These are phyloP conservation scores for Isoperla grammatica DNA, from an alignment of 2,888 invertebrate genomes.

Conservation along the genomic window DNA sequence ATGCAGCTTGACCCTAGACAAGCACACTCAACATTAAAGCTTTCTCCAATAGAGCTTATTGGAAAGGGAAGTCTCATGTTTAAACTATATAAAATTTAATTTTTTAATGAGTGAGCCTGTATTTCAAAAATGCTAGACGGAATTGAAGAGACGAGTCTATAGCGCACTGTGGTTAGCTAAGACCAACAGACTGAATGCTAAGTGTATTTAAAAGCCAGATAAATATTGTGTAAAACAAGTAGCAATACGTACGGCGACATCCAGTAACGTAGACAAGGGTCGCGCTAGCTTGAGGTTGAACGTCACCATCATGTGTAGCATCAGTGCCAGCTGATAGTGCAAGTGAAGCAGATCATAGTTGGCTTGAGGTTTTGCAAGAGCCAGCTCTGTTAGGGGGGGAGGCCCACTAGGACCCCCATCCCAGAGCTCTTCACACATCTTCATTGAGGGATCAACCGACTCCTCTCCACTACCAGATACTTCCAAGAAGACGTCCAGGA, in stretches of 20 bases:
- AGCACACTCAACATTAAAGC: slow-evolving; percentile 20
- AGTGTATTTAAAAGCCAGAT: too few relatives aligned
- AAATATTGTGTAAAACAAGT: too few relatives aligned
- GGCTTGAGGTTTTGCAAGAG: slow-evolving; percentile 67
- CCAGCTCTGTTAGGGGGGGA: slow-evolving; percentile 69
- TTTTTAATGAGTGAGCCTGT: too few relatives aligned
- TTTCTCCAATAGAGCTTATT: neutral
- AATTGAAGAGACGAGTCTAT: too few relatives aligned
- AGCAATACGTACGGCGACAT: slow-evolving; percentile 60
- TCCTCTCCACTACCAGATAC: slow-evolving; percentile 37
- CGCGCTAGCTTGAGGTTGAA: slow-evolving; percentile 69
- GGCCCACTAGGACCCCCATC: slow-evolving; percentile 49
- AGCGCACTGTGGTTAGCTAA: too few relatives aligned
- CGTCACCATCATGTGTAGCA: slow-evolving; percentile 70
- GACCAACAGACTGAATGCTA: too few relatives aligned
- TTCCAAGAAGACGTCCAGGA: neutral
- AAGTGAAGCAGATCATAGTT: slow-evolving; percentile 71
- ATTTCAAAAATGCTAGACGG: too few relatives aligned
- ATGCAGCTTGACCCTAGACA: slow-evolving; percentile 48
- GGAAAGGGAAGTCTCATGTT: neutral
- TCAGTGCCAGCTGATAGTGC: slow-evolving; percentile 72
- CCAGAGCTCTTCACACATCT: slow-evolving; percentile 59
- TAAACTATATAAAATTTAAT: too few relatives aligned
- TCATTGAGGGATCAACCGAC: too few relatives aligned
- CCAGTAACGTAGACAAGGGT: slow-evolving; percentile 68